Base-by-base conservation (phyloP, 1,140 invertebrate genomes). In the Trichoplusia ni region DNA sequence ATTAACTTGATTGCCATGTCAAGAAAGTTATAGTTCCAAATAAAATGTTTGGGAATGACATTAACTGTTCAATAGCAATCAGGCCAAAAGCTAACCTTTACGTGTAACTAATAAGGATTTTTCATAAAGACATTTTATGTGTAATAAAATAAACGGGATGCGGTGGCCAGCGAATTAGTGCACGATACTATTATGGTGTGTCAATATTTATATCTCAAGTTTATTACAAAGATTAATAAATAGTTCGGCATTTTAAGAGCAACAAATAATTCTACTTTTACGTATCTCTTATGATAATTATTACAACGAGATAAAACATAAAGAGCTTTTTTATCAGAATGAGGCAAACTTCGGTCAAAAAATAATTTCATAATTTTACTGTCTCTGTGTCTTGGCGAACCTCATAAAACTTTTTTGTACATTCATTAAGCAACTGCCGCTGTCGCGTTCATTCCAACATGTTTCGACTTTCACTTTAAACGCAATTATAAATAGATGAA, bases 401-500 rank as follows among this genome's bases (percentile, higher is more conserved):
- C n/a, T n/a, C 1, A n/a, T 11, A 33, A 51, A 33, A 35, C 11
- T 19, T 44, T 49, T 64, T 25, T 33, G 23, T 49, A 40, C 54
- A 54, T 66, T 67, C 61, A 62, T 67, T 67, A 75, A 69, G 67
- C 42, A 71, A 67, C 67, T 64, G 65, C 47, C 65, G 65, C 47
- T 67, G 73, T 79, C 76, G 73, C 67, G 75, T 78, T 70, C 40
- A 37, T 64, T 40, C 58, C 64, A 65, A 69, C 58, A 60, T 69
- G 61, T 77, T 51, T 71, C 19, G 78, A 83, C 86, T 89, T 89
- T 87, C 86, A 82, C 86, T 80, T 67, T 49, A 61, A 73, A 75
- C 44, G 56, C 62, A 77, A 76, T 79, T 75, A 69, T 76, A 69
- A 67, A 65, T 71, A 84, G 70, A 81, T 63, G 80, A 81, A 80